Base-by-base conservation (phyloP, 2,797 vertebrate species). In the Scolopax bukidnonensis region DNA sequence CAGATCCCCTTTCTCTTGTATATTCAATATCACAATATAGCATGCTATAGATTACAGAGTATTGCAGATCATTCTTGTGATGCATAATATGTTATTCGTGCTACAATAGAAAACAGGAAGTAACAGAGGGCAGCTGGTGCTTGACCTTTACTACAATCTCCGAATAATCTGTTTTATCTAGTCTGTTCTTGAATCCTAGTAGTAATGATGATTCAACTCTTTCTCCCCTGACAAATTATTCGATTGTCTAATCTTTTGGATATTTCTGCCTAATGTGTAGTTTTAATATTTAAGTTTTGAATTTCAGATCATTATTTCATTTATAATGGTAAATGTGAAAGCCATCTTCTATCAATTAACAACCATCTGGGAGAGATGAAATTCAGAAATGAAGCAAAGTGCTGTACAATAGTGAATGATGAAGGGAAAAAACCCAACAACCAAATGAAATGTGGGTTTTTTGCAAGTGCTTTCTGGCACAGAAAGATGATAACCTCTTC, bases 251-350 rank as follows among this genome's bases (percentile, higher is more conserved):
- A 95, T 86, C 85, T 90, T 93, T 89, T 95, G 79, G 82, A 94
- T 32, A 54, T 96, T 96, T 97, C 77, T 96, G 81, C 76, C 83
- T 95, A 95, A 96, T 96, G 77, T 33, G 59, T 93, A 90, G 51
- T 63, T 97, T 96, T 95, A 96, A 94, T 96, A 96, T 96, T 97
- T 95, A 93, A 94, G 84, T 96, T 97, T 95, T 94, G 92, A 93
- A 94, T 92, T 96, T 95, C 88, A 94, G 87, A 88, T 64, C 89
- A 88, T 94, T 96, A 90, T 93, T 95, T 97, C 59, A 78, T 25
- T 48, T 75, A 40, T 90, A 95, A 94, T 67, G 48, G 84, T 85
- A 96, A 90, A 82, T 94, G 77, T 90, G 91, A 92, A 94, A 96
- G 76, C 41, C 82, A 90, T 96, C 90, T 96, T 70, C 82, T 61